phyloP scores from a whole-genome alignment of 2,888 invertebrate species.

The Taenaris catops region DNA sequence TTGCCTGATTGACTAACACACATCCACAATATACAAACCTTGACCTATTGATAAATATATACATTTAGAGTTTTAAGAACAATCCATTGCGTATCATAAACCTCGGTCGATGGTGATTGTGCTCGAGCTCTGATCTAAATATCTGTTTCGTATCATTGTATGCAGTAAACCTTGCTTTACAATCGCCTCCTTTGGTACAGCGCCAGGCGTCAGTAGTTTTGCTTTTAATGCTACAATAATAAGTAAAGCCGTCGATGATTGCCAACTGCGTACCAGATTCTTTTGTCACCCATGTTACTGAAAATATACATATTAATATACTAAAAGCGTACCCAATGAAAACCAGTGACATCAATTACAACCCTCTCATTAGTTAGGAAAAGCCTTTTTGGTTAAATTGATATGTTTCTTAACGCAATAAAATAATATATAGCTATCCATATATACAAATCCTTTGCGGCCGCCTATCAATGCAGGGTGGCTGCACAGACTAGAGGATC shows the following conservation, averaged over 20 bases:
- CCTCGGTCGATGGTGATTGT: slow-evolving; percentile 17
- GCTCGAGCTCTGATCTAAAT: slow-evolving; percentile 4
- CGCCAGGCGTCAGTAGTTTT: slow-evolving; percentile 25
- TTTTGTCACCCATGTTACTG: slow-evolving; percentile 31
- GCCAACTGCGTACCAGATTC: slow-evolving; percentile 31
- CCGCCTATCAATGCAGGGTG: no score
- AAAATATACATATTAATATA: slow-evolving; percentile 2
- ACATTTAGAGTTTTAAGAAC: slow-evolving; percentile 15
- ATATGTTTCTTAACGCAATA: no score
- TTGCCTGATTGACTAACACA: no score
- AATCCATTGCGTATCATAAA: slow-evolving; percentile 19
- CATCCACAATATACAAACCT: no score
- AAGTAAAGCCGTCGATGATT: slow-evolving; percentile 35
- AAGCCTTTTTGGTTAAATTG: no score
- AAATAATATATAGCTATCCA: no score
- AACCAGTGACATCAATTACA: no score
- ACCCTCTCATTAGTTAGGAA: no score
- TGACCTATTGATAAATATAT: no score
- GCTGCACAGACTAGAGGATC: no score
- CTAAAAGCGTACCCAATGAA: no score
- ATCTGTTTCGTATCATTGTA: slow-evolving; percentile 7
- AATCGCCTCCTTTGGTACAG: slow-evolving; percentile 24
- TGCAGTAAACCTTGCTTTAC: slow-evolving; percentile 24
- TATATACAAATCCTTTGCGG: no score
- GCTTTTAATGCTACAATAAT: slow-evolving; percentile 25